These are phyloP conservation scores for Mythimna ferrago DNA, from an alignment of 2,888 invertebrate species.

Conservation along the genomic window DNA sequence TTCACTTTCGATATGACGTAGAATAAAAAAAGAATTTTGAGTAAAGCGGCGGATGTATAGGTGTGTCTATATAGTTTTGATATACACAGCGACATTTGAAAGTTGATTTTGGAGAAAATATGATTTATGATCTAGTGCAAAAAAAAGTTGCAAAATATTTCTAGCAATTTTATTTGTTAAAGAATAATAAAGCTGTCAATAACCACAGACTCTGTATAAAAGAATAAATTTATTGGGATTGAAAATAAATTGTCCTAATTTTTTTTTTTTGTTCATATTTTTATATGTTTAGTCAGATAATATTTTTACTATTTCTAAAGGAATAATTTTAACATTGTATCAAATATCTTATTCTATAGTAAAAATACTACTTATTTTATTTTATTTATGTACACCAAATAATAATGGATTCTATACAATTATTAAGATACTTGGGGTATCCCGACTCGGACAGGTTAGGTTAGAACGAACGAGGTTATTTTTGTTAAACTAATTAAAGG, in stretches of 20 bases:
- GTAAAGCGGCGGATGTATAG: background rate
- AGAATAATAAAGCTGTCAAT: background rate
- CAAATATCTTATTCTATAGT: too few relatives aligned
- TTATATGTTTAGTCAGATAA: background rate
- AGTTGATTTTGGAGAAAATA: constrained; percentile 19
- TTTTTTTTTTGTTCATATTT: background rate
- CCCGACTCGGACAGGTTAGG: too few relatives aligned
- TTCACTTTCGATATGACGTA: background rate
- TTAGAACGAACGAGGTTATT: too few relatives aligned
- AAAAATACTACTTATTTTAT: too few relatives aligned
- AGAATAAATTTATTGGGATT: background rate
- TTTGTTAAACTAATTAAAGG: too few relatives aligned
- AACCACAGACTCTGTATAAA: background rate
- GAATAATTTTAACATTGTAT: too few relatives aligned
- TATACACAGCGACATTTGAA: constrained; percentile 30
- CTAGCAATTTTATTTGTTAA: background rate
- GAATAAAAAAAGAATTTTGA: background rate
- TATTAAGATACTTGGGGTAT: too few relatives aligned
- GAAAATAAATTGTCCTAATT: too few relatives aligned
- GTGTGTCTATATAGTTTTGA: background rate
- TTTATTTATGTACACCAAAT: too few relatives aligned
- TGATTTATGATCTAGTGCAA: constrained; percentile 18
- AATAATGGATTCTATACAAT: too few relatives aligned
- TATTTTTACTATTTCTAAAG: too few relatives aligned
- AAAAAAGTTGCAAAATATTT: constrained; percentile 1